These are phyloP conservation scores for Pseudococcus viburni DNA, from an alignment of 2,888 invertebrate genomes.

Conservation along the genomic window DNA sequence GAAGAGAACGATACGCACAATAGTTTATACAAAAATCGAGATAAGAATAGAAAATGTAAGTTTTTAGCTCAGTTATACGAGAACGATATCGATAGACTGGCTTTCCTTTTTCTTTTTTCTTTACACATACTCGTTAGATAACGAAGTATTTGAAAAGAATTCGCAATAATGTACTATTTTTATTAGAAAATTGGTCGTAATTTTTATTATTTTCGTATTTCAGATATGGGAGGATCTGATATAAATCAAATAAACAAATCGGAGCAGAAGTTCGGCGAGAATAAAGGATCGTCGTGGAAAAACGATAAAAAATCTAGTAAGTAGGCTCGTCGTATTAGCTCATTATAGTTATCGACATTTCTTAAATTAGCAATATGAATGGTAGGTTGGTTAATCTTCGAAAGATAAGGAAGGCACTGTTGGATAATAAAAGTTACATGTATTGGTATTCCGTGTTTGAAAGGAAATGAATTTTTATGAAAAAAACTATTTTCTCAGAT, in stretches of 20 bases:
- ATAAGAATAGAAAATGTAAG: slow-evolving; percentile 60
- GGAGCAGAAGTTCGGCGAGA: slow-evolving; percentile 81
- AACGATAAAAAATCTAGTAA: slow-evolving; percentile 60
- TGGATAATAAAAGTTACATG: too few species aligned
- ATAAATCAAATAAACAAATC: slow-evolving; percentile 86
- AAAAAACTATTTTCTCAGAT: too few species aligned
- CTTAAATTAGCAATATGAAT: too few species aligned
- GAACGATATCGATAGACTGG: not conserved
- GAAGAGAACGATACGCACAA: slow-evolving; percentile 47
- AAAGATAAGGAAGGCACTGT: too few species aligned
- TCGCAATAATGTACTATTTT: not conserved
- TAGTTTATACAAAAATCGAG: slow-evolving; percentile 14
- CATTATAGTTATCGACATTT: not conserved
- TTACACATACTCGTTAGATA: not conserved
- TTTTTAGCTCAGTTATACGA: not conserved
- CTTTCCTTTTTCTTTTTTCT: not conserved
- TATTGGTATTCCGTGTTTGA: too few species aligned
- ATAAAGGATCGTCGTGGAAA: slow-evolving; percentile 59
- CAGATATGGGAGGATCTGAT: slow-evolving; percentile 71
- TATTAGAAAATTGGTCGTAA: not conserved
- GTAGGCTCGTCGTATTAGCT: not conserved
- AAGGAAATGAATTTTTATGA: too few species aligned
- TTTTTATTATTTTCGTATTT: not conserved
- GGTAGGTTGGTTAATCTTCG: too few species aligned
- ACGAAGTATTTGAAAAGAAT: not conserved